Evolutionary conservation across 2,113 vertebrate species (phyloP).

Genomic region (Candoia aspera): DNA sequence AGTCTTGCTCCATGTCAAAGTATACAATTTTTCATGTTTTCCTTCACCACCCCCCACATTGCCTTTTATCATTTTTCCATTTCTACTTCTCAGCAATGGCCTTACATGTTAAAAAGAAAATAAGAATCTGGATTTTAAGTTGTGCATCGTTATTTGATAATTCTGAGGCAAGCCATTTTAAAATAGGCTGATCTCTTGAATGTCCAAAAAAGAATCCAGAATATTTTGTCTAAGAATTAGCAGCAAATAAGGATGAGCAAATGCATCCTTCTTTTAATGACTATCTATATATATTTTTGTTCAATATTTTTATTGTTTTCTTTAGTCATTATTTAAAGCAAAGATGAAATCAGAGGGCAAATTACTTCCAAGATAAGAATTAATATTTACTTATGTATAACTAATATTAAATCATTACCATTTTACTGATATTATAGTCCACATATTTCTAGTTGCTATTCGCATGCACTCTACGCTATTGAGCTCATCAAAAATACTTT

Average conservation of each 20-base stretch:
- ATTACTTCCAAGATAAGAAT: background rate
- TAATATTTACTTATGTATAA: background rate
- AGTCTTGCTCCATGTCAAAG: background rate
- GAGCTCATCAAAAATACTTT: background rate
- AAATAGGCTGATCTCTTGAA: background rate
- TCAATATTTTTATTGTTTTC: too few species aligned
- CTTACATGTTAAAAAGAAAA: background rate
- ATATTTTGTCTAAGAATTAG: background rate
- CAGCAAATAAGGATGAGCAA: background rate
- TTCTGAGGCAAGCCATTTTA: background rate
- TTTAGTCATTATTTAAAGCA: background rate
- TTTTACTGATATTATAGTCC: background rate
- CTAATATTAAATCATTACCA: background rate
- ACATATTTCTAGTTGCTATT: background rate
- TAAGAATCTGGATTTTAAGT: background rate
- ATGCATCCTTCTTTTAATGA: background rate
- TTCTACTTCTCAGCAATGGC: background rate
- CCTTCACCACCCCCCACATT: background rate
- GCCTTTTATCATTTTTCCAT: background rate
- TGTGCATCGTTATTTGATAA: background rate
- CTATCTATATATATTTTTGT: background rate
- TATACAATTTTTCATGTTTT: background rate
- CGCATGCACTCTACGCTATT: background rate
- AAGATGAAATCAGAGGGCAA: background rate
- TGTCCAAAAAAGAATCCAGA: background rate